A percentile compares a stretch with the other conserved stretches of the same genome.
phyloP scores from a whole-genome alignment of 2,888 invertebrate genomes.

The Serrognathus titanus region DNA sequence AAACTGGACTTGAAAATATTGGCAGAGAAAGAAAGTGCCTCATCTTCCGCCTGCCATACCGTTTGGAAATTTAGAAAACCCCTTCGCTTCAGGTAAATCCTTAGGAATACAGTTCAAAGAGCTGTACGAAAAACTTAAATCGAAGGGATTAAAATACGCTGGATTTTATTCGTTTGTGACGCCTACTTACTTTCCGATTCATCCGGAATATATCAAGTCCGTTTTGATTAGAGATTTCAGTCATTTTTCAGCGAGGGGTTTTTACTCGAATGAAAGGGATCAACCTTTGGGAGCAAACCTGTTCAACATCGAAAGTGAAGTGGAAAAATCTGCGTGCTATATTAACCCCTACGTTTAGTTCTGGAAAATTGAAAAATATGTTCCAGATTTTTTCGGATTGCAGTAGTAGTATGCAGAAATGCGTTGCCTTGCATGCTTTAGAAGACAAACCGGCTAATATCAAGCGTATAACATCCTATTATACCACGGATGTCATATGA shows the following conservation, averaged over 20 bases:
- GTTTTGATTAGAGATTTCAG: slow-evolving; percentile 10
- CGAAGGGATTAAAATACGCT: not conserved
- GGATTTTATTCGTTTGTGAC: slow-evolving; percentile 9
- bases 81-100: not conserved
- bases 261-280: not conserved
- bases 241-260: slow-evolving; percentile 4
- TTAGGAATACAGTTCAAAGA: not conserved
- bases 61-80: slow-evolving; percentile 11
- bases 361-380: no score
- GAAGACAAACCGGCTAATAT: no score
- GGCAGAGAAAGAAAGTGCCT: slow-evolving; percentile 11
- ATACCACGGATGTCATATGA: no score
- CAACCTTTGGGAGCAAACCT: slow-evolving; percentile 6
- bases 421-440: no score
- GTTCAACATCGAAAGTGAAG: slow-evolving; percentile 2
- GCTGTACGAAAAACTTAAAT: not conserved
- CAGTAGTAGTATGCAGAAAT: no score
- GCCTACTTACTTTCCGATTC: slow-evolving; percentile 10
- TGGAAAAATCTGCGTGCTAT: not conserved
- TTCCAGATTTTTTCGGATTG: no score
- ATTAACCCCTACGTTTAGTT: no score
- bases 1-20: slow-evolving; percentile 8
- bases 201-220: not conserved
- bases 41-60: slow-evolving; percentile 2
- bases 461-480: no score